A percentile compares a stretch with the other conserved stretches of the same genome.
Conservation (phyloP, 2,797 vertebrate species). For the Scomberomorus guttatus region DNA sequence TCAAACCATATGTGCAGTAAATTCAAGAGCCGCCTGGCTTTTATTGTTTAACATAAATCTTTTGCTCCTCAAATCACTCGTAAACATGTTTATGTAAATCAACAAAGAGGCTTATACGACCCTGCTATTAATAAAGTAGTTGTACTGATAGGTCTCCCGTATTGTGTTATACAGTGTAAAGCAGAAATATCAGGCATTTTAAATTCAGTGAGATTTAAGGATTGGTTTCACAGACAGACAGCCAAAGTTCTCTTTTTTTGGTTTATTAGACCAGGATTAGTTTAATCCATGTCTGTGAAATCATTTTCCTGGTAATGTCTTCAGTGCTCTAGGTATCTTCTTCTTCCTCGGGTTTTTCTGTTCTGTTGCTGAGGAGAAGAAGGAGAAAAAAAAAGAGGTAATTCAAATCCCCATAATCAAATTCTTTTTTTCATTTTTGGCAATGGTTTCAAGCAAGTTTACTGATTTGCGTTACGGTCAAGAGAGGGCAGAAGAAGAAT, state of each 20-base stretch:
- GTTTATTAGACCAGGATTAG: constrained; percentile 77
- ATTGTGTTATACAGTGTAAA: constrained; percentile 28
- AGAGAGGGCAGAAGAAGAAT: constrained; percentile 20
- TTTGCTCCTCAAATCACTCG: constrained; percentile 28
- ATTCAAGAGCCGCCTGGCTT: constrained; percentile 21
- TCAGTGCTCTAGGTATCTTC: constrained; percentile 44
- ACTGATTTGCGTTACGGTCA: constrained; percentile 32
- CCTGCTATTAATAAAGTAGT: constrained; percentile 31
- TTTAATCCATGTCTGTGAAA: constrained; percentile 77
- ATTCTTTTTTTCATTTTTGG: constrained; percentile 10
- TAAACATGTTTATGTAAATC: constrained; percentile 50
- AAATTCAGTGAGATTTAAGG: constrained; percentile 73
- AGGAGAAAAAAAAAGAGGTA: neutral
- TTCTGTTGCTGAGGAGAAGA: constrained; percentile 46
- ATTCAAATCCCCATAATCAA: constrained; percentile 41
- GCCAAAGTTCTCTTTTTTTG: constrained; percentile 68
- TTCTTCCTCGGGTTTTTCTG: constrained; percentile 30
- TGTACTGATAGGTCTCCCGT: constrained; percentile 17
- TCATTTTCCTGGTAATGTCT: constrained; percentile 67
- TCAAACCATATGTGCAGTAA: constrained; percentile 28
- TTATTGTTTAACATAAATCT: constrained; percentile 32
- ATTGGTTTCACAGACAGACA: constrained; percentile 67
- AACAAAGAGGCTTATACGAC: constrained; percentile 9
- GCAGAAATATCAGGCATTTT: constrained; percentile 57
- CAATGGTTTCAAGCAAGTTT: constrained; percentile 42